Conservation (phyloP, 2,797 vertebrate species). For the Halcyon smyrnensis region DNA sequence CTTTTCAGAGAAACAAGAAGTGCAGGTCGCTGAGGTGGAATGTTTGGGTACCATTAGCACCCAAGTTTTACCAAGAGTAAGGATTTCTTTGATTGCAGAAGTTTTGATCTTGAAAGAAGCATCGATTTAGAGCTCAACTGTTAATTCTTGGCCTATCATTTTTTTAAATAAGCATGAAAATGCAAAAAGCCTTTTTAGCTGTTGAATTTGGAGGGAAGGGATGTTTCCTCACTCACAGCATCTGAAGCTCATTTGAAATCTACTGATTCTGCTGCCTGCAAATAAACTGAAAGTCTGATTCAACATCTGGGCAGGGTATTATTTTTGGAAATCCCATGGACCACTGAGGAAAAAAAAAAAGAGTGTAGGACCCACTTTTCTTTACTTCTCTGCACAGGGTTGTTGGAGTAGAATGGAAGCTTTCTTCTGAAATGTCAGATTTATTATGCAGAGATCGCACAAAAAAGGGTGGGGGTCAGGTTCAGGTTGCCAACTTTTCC, state of each 20-base stretch:
- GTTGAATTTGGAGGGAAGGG: slow-evolving; percentile 68
- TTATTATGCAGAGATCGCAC: slow-evolving; percentile 37
- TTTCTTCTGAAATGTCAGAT: slow-evolving; percentile 47
- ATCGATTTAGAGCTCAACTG: background rate
- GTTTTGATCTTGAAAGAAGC: slow-evolving; percentile 2
- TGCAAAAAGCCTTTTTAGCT: slow-evolving; percentile 29
- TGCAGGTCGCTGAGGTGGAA: background rate
- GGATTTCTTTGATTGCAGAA: background rate
- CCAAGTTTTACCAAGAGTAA: background rate
- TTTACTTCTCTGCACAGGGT: background rate
- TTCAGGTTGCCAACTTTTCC: slow-evolving; percentile 51
- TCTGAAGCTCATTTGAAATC: slow-evolving; percentile 75
- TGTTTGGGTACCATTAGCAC: background rate
- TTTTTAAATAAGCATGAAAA: background rate
- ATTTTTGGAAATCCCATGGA: slow-evolving; percentile 74
- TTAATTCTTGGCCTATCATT: background rate
- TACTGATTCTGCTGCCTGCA: slow-evolving; percentile 65
- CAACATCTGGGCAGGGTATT: slow-evolving; percentile 68
- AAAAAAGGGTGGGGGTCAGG: slow-evolving; percentile 40
- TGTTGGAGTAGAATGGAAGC: slow-evolving; percentile 55
- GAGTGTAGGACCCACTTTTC: slow-evolving; percentile 38
- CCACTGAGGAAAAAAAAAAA: background rate
- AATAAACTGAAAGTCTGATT: slow-evolving; percentile 69
- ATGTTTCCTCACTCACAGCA: slow-evolving; percentile 45
- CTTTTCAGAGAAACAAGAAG: background rate